A percentile compares a stretch with the other conserved stretches of the same genome.
These are phyloP conservation scores for Tortrix viridana DNA, from an alignment of 2,888 invertebrate species.

Conservation along the genomic window DNA sequence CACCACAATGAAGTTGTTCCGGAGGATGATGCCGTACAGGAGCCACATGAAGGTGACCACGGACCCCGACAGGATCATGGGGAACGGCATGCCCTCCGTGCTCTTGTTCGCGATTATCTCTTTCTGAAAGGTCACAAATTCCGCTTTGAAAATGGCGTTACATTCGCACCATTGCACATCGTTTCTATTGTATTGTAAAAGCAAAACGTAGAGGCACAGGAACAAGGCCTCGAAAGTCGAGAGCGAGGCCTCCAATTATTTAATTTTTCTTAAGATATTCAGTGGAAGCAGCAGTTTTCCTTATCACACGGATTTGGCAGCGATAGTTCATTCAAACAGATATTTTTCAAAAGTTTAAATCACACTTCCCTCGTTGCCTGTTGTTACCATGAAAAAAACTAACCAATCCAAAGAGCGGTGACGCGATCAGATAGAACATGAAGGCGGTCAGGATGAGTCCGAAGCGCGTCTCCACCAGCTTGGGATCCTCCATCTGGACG, in stretches of 20 bases:
- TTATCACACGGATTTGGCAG: no score
- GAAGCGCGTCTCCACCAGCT: conserved; percentile 87
- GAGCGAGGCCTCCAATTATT: no score
- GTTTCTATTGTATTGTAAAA: no score
- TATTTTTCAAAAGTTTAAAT: no score
- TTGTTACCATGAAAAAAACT: no score
- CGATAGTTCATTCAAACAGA: no score
- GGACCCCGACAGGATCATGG: conserved; percentile 92
- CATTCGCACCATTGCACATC: neutral
- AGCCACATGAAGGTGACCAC: conserved; percentile 92
- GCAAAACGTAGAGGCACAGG: no score
- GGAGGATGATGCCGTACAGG: conserved; percentile 90
- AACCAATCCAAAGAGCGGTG: conserved; percentile 88
- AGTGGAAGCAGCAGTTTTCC: no score
- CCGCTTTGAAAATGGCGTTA: neutral
- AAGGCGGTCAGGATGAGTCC: conserved; percentile 88
- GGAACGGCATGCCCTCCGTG: conserved; percentile 94
- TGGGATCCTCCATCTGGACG: conserved; percentile 86
- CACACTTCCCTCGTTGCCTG: no score
- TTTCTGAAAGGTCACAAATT: conserved; percentile 81
- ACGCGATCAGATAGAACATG: conserved; percentile 87
- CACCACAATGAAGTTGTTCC: conserved; percentile 91
- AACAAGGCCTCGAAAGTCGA: no score
- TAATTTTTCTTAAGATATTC: no score
- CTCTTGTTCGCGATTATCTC: conserved; percentile 91